phyloP scores from a whole-genome alignment of 2,113 vertebrate genomes.

The Anguilla rostrata region DNA sequence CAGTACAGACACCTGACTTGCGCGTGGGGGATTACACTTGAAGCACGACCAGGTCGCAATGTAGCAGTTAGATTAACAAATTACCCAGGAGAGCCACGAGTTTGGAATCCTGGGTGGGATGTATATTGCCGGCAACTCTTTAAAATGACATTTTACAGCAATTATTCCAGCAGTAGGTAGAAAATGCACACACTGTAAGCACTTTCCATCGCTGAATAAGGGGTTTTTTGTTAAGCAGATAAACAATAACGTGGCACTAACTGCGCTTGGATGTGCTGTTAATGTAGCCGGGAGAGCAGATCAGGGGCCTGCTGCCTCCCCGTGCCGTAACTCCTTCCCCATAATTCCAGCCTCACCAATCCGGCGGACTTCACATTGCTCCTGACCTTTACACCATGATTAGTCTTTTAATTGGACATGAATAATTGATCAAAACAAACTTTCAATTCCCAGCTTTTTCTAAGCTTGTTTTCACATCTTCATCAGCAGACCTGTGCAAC shows the following conservation, averaged over 20 bases:
- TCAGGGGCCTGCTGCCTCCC: background rate
- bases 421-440: conserved; percentile 9
- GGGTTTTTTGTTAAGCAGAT: background rate
- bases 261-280: background rate
- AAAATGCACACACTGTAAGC: background rate
- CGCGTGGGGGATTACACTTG: background rate
- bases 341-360: background rate
- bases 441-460: background rate
- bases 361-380: background rate
- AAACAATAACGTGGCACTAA: background rate
- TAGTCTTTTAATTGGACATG: background rate
- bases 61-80: background rate
- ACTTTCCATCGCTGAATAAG: background rate
- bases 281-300: background rate
- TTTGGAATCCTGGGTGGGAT: background rate
- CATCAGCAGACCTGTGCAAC: background rate
- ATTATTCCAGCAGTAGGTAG: background rate
- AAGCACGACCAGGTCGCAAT: background rate
- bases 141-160: background rate
- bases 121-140: background rate
- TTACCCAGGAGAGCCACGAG: background rate
- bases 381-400: background rate
- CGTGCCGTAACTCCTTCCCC: background rate
- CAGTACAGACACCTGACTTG: background rate
- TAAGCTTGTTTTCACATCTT: background rate